A percentile compares a stretch with the other conserved stretches of the same genome.
phyloP scores from a whole-genome alignment of 2,888 invertebrate species.

The Polydrusus tereticollis region DNA sequence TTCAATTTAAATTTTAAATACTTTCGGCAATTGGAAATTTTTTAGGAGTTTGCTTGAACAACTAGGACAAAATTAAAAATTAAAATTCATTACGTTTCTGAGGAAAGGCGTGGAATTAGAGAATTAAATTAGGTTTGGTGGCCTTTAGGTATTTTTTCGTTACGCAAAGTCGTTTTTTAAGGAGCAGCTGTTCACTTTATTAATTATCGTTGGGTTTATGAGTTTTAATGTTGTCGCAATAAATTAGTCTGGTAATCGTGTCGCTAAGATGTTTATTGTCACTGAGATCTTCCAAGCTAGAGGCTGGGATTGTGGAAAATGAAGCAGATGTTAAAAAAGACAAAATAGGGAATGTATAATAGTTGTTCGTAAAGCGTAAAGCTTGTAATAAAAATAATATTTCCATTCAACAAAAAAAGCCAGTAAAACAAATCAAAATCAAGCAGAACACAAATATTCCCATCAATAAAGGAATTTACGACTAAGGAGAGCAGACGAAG shows the following conservation, averaged over 20 bases:
- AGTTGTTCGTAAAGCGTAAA: not conserved
- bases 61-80: slow-evolving; percentile 39
- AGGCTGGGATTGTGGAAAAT: not conserved
- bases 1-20: slow-evolving; percentile 30
- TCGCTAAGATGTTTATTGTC: not conserved
- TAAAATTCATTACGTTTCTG: slow-evolving; percentile 39
- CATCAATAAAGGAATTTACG: too few species aligned
- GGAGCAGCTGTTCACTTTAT: not conserved
- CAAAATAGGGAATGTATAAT: not conserved
- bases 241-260: not conserved
- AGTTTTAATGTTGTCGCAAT: not conserved
- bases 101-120: slow-evolving; percentile 37
- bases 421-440: too few species aligned
- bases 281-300: too few species aligned
- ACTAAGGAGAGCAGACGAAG: too few species aligned
- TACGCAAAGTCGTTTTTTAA: not conserved
- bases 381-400: not conserved
- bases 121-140: slow-evolving; percentile 36
- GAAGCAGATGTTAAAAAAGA: not conserved
- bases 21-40: slow-evolving; percentile 17
- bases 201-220: not conserved
- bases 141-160: slow-evolving; percentile 11
- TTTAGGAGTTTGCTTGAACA: slow-evolving; percentile 28
- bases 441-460: too few species aligned
- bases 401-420: not conserved